Percentiles rank a stretch among this genome's conserved stretches.
phyloP scores from a whole-genome alignment of 2,113 vertebrate species.

The Otocyon megalotis region DNA sequence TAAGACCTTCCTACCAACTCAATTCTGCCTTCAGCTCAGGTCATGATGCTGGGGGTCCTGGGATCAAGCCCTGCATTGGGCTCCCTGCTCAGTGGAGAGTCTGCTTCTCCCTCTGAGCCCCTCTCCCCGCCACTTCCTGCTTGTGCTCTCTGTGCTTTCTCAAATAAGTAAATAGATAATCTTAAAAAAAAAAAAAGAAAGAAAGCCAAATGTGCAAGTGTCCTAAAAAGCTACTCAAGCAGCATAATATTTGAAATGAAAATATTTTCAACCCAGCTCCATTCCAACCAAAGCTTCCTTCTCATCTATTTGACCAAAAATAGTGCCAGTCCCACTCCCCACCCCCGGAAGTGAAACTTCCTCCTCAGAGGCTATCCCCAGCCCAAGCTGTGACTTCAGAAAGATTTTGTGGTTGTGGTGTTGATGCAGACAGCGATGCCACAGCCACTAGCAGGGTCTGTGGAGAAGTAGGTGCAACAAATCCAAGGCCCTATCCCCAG shows the following conservation, averaged over 20 bases:
- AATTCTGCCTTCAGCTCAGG: background rate
- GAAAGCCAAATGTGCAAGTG: background rate
- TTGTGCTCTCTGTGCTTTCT: background rate
- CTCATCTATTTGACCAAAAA: background rate
- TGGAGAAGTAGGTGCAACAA: background rate
- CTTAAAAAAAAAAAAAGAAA: background rate
- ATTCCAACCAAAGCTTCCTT: background rate
- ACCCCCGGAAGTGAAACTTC: background rate
- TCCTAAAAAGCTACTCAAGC: slow-evolving; percentile 41
- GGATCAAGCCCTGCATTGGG: background rate
- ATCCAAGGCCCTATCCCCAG: background rate
- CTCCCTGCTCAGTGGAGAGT: background rate
- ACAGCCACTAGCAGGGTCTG: background rate
- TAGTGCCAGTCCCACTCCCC: rapidly evolving
- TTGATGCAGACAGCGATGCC: background rate
- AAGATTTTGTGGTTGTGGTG: background rate
- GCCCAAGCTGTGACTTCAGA: background rate
- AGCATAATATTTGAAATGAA: slow-evolving; percentile 39
- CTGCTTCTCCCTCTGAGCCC: background rate
- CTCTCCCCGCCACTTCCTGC: background rate
- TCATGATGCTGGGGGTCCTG: background rate
- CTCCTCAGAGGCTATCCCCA: background rate
- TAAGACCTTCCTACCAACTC: background rate
- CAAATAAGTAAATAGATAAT: background rate
- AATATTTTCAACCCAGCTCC: slow-evolving; percentile 10